Percentiles rank a stretch among this genome's conserved stretches.
phyloP scores from a whole-genome alignment of 2,888 invertebrate species.

The Troides aeacus region DNA sequence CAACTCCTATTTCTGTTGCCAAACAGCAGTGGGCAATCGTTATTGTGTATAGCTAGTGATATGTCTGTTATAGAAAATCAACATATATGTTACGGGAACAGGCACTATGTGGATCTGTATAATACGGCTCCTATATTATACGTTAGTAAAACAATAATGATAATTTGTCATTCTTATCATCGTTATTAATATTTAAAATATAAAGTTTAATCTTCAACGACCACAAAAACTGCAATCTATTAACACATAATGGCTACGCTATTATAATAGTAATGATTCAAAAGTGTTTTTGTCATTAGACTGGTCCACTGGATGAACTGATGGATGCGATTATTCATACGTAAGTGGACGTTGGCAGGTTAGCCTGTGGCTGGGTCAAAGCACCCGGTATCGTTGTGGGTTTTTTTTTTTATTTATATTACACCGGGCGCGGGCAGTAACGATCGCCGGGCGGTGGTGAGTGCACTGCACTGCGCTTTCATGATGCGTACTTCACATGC shows the following conservation, averaged over 20 bases:
- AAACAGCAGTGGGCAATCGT: no score
- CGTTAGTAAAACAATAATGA: no score
- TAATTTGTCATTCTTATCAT: no score
- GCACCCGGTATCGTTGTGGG: constrained; percentile 38
- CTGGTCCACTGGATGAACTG: constrained; percentile 13
- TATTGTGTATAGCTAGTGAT: no score
- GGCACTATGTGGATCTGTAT: no score
- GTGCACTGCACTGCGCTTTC: constrained; percentile 21
- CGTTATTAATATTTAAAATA: no score
- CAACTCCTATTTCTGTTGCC: no score
- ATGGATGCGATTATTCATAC: constrained; percentile 11
- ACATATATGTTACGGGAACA: no score
- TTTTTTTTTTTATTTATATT: constrained; percentile 33
- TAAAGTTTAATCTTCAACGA: no score
- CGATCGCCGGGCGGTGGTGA: constrained; percentile 23
- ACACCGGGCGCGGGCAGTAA: constrained; percentile 18
- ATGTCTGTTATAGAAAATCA: no score
- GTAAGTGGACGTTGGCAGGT: constrained; percentile 22
- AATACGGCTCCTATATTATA: no score
- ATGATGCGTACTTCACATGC: constrained; percentile 4
- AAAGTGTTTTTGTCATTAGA: constrained; percentile 19
- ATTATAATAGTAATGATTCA: constrained; percentile 15
- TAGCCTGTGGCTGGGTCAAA: constrained; percentile 46
- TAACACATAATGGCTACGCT: constrained; percentile 9
- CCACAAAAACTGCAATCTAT: constrained; percentile 8